Evolutionary conservation across 35 echinoderm and acorn worm species (phyloP).

Genomic region (Heliocidaris tuberculata): DNA sequence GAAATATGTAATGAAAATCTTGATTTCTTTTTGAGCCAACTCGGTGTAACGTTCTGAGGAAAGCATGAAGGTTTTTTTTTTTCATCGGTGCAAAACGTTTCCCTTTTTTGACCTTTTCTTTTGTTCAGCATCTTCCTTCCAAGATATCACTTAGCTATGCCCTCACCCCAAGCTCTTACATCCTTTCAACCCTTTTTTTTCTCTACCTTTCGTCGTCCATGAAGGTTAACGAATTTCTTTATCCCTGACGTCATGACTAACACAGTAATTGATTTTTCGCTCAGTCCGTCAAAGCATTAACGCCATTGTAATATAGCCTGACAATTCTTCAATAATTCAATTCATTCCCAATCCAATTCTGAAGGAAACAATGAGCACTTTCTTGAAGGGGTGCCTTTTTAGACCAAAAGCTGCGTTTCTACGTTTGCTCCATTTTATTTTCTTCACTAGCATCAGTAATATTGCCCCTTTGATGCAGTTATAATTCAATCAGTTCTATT

Average conservation of each 20-base stretch:
- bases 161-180: background rate
- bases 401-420: background rate
- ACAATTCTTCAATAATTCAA: background rate
- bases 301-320: background rate
- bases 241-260: background rate
- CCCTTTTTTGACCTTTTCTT: background rate
- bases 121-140: background rate
- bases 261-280: background rate
- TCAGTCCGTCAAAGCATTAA: background rate
- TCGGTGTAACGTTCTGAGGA: background rate
- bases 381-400: background rate
- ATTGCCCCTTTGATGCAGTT: background rate
- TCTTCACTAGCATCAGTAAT: background rate
- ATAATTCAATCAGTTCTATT: background rate
- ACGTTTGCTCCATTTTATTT: background rate
- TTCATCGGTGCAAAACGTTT: background rate
- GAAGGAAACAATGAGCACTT: background rate
- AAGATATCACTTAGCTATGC: background rate
- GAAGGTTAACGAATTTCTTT: background rate
- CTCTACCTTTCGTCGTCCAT: background rate
- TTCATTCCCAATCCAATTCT: background rate
- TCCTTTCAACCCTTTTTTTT: background rate
- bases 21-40: background rate
- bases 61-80: background rate
- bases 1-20: background rate